These are phyloP conservation scores for Brachypteracias leptosomus DNA, from an alignment of 2,113 vertebrate genomes.

Conservation along the genomic window DNA sequence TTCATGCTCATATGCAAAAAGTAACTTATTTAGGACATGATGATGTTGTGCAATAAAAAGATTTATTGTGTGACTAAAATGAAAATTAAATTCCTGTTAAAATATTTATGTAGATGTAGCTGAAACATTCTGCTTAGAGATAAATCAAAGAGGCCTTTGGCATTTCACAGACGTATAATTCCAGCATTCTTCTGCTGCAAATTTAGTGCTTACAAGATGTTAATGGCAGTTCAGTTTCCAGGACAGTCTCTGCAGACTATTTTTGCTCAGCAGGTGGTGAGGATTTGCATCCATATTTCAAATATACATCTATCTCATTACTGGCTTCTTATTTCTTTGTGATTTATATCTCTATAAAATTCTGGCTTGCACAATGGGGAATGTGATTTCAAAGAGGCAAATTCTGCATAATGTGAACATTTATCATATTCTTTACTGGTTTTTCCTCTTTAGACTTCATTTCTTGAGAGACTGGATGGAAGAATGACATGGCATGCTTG, in stretches of 20 bases:
- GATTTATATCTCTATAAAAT: constrained; percentile 79
- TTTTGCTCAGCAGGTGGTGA: constrained; percentile 76
- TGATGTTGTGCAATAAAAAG: constrained; percentile 22
- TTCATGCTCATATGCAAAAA: not conserved
- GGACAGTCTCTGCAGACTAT: constrained; percentile 69
- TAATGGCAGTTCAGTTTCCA: constrained; percentile 70
- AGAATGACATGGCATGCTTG: constrained; percentile 11
- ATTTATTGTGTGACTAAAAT: constrained; percentile 67
- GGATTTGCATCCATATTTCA: constrained; percentile 80
- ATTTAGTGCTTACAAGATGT: constrained; percentile 76
- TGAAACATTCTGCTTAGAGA: constrained; percentile 67
- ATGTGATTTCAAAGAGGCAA: constrained; percentile 75
- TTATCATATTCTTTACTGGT: constrained; percentile 49
- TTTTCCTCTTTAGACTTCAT: constrained; percentile 13
- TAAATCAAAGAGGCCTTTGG: constrained; percentile 73
- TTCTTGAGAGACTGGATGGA: not conserved
- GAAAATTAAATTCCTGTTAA: constrained; percentile 79
- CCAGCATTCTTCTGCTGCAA: constrained; percentile 58
- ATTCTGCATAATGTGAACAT: constrained; percentile 72
- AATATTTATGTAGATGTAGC: constrained; percentile 79
- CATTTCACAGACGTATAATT: constrained; percentile 69
- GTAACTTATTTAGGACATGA: constrained; percentile 62
- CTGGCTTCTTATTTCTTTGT: constrained; percentile 76
- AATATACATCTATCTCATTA: constrained; percentile 78
- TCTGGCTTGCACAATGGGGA: constrained; percentile 62